Evolutionary conservation across 2,888 invertebrate genomes (phyloP), one percentile per base, ranked within the genome.

Genomic region (Dromius quadrimaculatus): DNA sequence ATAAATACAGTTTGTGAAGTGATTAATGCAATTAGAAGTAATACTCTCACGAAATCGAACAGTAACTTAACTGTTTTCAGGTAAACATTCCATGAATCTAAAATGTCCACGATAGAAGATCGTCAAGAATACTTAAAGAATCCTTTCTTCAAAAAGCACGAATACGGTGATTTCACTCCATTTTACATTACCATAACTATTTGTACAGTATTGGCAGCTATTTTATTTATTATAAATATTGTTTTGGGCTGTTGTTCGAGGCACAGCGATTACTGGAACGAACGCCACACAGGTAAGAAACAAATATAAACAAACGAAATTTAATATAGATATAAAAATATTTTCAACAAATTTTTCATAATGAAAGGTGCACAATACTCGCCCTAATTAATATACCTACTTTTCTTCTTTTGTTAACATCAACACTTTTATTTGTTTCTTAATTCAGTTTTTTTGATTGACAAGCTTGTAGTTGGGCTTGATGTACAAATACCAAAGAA

Each of bases 171-270:
- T 82, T 95, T 91, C 79, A 90, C 92, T n/a, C 88, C 91, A 45
- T 95, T 95, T 84, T 95, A 95, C 85, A 88, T 92, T 75, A 87
- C 90, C 13, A 90, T 95, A 73, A 89, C 91, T 20, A 87, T 95
- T 80, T 91, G 92, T 81, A 87, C 93, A 2, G 84, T 93, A 36
- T 81, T 95, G 75, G 87, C 89, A 64, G 86, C 89, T 6, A 84
- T 88, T 17, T 83, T 95, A 71, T 85, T 94, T 72, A 85, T 92
- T 73, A 79, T 95, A 71, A 95, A 95, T 81, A 84, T 94, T 23
- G 86, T 90, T 32, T 88, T 93, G 79, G 93, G 93, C 79, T 94
- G 90, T 81, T 92, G 94, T 80, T 93, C 94, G 0, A 88, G 88
- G 75, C 89, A 94, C 80, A 89, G 89, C 1, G 84, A 86, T 36